Evolutionary conservation across 1,140 invertebrate species (phyloP).

Genomic region (Listronotus oregonensis): DNA sequence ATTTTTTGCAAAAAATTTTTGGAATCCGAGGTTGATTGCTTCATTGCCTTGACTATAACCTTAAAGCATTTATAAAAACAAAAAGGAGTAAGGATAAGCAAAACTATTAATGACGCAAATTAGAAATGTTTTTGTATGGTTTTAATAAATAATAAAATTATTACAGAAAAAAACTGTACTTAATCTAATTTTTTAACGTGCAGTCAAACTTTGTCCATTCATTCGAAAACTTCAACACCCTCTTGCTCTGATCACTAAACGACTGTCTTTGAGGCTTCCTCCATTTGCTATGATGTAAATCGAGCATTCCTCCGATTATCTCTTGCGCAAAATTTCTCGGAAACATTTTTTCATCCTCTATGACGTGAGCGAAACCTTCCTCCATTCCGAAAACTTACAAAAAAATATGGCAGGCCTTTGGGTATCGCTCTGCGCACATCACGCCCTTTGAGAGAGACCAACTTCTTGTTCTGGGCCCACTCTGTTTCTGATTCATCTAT

Average conservation of each 20-base stretch:
- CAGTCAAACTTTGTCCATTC: slow-evolving; percentile 61
- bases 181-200: slow-evolving; percentile 19
- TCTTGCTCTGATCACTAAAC: slow-evolving; percentile 71
- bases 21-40: too few relatives aligned
- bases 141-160: too few relatives aligned
- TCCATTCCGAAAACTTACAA: slow-evolving; percentile 90
- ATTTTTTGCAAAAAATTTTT: too few relatives aligned
- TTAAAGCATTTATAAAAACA: too few relatives aligned
- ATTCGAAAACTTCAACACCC: slow-evolving; percentile 69
- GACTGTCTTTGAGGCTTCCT: slow-evolving; percentile 76
- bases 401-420: slow-evolving; percentile 93
- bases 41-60: too few relatives aligned
- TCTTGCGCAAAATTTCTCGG: slow-evolving; percentile 91
- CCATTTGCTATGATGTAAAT: slow-evolving; percentile 85
- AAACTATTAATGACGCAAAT: too few relatives aligned
- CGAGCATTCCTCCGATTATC: slow-evolving; percentile 93
- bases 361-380: slow-evolving; percentile 92
- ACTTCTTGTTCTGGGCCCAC: slow-evolving; percentile 94
- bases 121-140: too few relatives aligned
- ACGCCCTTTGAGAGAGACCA: slow-evolving; percentile 78
- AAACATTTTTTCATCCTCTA: slow-evolving; percentile 91
- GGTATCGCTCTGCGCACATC: slow-evolving; percentile 83
- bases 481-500: slow-evolving; percentile 92
- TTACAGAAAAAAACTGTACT: too few relatives aligned
- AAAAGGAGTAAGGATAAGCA: too few relatives aligned